Conservation (phyloP, 2,113 vertebrate genomes). For the Atrichornis clamosus region DNA sequence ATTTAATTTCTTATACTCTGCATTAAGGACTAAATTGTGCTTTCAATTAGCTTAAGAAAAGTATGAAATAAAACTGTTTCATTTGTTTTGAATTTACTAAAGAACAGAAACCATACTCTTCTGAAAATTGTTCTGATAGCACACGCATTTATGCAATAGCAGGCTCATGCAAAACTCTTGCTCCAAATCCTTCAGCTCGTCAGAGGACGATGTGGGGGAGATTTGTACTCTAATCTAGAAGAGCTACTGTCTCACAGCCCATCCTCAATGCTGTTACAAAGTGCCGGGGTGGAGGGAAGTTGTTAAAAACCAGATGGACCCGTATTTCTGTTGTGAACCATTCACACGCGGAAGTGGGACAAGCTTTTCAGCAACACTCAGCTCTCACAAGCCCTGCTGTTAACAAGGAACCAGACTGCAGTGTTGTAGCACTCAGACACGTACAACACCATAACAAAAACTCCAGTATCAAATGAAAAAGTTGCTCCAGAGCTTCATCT, state of each 20-base stretch:
- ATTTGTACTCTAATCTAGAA: not conserved
- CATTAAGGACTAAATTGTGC: not conserved
- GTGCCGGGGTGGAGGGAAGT: not conserved
- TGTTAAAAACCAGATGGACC: not conserved
- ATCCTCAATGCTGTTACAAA: accelerated
- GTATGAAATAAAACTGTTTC: not conserved
- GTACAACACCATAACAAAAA: not conserved
- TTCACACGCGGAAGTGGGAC: not conserved
- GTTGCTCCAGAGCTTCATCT: not conserved
- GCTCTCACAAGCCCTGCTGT: not conserved
- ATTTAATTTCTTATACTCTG: not conserved
- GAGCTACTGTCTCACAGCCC: not conserved
- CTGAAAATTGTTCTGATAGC: not conserved
- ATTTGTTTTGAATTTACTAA: not conserved
- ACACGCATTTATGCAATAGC: accelerated
- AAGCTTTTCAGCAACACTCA: not conserved
- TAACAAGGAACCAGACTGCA: not conserved
- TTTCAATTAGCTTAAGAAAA: not conserved
- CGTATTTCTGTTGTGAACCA: not conserved
- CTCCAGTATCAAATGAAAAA: not conserved
- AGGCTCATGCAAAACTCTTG: not conserved
- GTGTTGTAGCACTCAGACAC: not conserved
- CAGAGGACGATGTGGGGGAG: accelerated
- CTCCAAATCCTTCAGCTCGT: not conserved
- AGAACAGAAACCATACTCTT: not conserved